Percentiles rank a stretch among this genome's conserved stretches.
Evolutionary conservation across 1,140 invertebrate genomes (phyloP).

Genomic region (Cylas formicarius): DNA sequence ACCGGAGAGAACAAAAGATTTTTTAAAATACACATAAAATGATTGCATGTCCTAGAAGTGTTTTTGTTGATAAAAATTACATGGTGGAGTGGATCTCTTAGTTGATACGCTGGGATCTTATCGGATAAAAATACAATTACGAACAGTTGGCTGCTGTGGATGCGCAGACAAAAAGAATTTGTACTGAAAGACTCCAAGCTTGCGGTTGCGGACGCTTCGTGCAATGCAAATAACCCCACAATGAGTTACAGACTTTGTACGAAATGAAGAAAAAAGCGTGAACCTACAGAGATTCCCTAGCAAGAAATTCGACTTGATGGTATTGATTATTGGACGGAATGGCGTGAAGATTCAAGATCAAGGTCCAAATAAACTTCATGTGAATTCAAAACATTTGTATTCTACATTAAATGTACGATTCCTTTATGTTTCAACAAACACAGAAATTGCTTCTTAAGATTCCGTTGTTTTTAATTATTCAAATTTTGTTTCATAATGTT

Average conservation of each 20-base stretch:
- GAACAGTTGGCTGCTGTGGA: slow-evolving; percentile 19
- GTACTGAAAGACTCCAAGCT: slow-evolving; percentile 15
- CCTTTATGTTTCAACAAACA: slow-evolving; percentile 11
- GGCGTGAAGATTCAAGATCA: neutral
- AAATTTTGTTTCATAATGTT: too few relatives aligned
- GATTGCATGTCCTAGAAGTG: slow-evolving; percentile 18
- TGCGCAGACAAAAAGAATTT: slow-evolving; percentile 20
- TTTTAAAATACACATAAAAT: slow-evolving; percentile 14
- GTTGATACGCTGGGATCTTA: slow-evolving; percentile 25
- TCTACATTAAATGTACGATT: slow-evolving; percentile 8
- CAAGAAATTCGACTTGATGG: slow-evolving; percentile 6
- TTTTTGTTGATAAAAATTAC: slow-evolving; percentile 22
- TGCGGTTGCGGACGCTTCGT: slow-evolving; percentile 18
- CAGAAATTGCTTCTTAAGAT: too few relatives aligned
- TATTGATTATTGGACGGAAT: slow-evolving; percentile 5
- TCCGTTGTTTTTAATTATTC: too few relatives aligned
- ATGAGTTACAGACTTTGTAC: slow-evolving; percentile 9
- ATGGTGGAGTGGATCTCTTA: slow-evolving; percentile 27
- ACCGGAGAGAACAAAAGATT: slow-evolving; percentile 10
- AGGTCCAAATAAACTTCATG: slow-evolving; percentile 6
- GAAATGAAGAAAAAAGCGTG: slow-evolving; percentile 10
- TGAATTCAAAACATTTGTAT: slow-evolving; percentile 9
- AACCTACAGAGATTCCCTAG: slow-evolving; percentile 5
- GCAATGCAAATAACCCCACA: slow-evolving; percentile 13
- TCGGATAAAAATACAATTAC: slow-evolving; percentile 19